Evolutionary conservation across 2,797 vertebrate species (phyloP), one percentile per base, ranked within the genome.

Genomic region (Crax fasciolata): DNA sequence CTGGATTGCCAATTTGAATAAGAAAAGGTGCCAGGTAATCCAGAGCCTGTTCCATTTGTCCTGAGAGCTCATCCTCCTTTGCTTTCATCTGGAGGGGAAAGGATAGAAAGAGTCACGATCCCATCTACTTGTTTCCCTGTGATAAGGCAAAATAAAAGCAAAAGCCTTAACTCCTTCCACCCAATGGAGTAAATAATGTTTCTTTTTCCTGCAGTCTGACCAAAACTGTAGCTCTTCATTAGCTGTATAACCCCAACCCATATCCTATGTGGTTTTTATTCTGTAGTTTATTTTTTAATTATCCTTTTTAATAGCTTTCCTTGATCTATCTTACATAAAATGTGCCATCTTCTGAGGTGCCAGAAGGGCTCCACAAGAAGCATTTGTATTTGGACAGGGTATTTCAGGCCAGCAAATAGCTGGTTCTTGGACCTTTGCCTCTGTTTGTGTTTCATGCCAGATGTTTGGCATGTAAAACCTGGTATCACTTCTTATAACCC

Each of bases 1-100:
- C 96, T 1, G 94, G 88, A 1, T 96, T 87, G 2, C 98, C 98
- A n/a, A 96, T 52, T 63, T 75, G 97, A 19, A 95, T 97, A 87
- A 98, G 94, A 93, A 98, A 98, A 0, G 98, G 98, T 9, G 97
- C 97, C 96, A 99, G 80, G 74, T 98, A 97, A 96, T 98, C 98
- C 87, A 98, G 91, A 35, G 98, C 97, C 78, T 96, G 87, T 76
- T 97, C 94, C 48, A 97, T 86, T 67, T 96, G 95, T 32, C 81
- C 92, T 32, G 87, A 20, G 32, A 94, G 94, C 41, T 98, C 97
- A 90, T 98, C 98, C 4, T 96, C 92, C 65, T 85, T 72, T 39
- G 93, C 62, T 0, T 93, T 96, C 57, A 98, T 97, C 98, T 98
- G 66, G 46, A 71, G 11, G 20, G n/a, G 5, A 68, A 46, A 59